These are phyloP conservation scores for Panthera uncia DNA, from an alignment of 2,113 vertebrate species.

Conservation along the genomic window DNA sequence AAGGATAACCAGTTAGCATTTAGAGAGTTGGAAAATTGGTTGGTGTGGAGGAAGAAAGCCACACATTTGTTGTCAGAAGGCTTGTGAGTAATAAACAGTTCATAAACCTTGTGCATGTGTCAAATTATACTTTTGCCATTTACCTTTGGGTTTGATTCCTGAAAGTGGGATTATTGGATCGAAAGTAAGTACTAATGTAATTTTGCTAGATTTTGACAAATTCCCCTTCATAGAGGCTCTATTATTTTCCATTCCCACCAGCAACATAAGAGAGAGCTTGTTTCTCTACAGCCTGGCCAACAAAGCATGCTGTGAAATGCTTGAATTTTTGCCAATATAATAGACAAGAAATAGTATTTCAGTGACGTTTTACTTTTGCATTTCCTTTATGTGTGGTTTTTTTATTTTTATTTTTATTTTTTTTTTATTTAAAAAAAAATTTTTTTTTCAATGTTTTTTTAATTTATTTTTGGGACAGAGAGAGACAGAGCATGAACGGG, in stretches of 20 bases:
- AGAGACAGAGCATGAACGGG: no score
- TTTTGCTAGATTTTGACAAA: background rate
- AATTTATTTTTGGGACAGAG: no score
- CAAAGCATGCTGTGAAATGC: background rate
- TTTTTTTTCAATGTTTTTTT: no score
- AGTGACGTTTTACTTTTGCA: background rate
- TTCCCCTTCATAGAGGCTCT: background rate
- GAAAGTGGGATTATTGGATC: background rate
- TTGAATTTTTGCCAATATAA: background rate
- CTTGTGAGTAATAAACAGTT: background rate
- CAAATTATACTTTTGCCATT: background rate
- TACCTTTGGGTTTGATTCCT: background rate
- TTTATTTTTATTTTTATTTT: no score
- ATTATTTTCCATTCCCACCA: background rate
- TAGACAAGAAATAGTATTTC: background rate
- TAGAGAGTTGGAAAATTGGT: background rate
- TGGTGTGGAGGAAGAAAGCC: background rate
- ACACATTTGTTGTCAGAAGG: background rate
- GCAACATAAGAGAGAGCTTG: background rate
- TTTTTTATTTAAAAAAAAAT: no score
- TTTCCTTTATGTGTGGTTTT: background rate
- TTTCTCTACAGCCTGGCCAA: background rate
- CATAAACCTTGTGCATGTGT: background rate
- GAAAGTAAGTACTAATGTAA: background rate
- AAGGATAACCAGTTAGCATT: background rate